Evolutionary conservation across 2,888 invertebrate species (phyloP).

Genomic region (Neelides folsomi): DNA sequence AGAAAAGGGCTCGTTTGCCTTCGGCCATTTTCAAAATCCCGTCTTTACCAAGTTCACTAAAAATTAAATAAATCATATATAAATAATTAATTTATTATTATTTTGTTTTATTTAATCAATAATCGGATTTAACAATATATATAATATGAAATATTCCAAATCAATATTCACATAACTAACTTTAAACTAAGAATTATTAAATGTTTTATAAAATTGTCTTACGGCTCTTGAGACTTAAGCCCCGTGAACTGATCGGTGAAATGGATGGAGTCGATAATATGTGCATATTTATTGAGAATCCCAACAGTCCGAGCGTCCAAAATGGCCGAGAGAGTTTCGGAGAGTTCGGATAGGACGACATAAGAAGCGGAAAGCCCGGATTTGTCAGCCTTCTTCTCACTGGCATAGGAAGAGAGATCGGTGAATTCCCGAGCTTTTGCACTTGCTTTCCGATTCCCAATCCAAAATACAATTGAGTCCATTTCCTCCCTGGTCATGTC

Average conservation of each 20-base stretch:
- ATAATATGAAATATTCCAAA: too few relatives aligned
- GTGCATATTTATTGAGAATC: slow-evolving; percentile 64
- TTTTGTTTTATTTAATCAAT: too few relatives aligned
- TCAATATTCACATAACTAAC: too few relatives aligned
- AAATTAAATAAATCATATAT: slow-evolving; percentile 1
- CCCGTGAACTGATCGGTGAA: slow-evolving; percentile 94
- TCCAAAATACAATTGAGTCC: slow-evolving; percentile 78
- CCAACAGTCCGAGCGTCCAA: slow-evolving; percentile 67
- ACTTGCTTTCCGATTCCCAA: slow-evolving; percentile 80
- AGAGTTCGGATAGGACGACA: slow-evolving; percentile 73
- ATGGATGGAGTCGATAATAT: slow-evolving; percentile 85
- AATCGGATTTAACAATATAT: too few relatives aligned
- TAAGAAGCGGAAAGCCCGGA: slow-evolving; percentile 60
- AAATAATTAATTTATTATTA: background rate
- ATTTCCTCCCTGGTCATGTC: slow-evolving; percentile 78
- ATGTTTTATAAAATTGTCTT: slow-evolving; percentile 40
- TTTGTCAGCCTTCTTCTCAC: slow-evolving; percentile 71
- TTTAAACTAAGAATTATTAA: too few relatives aligned
- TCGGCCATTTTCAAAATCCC: slow-evolving; percentile 48
- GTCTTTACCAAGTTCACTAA: slow-evolving; percentile 28
- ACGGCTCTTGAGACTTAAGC: slow-evolving; percentile 68
- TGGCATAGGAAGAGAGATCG: slow-evolving; percentile 77
- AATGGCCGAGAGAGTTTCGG: slow-evolving; percentile 61
- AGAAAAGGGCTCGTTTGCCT: slow-evolving; percentile 63
- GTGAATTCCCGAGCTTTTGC: slow-evolving; percentile 78